A percentile compares a stretch with the other conserved stretches of the same genome.
These are phyloP conservation scores for Nymphalis urticae DNA, from an alignment of 2,888 invertebrate genomes.

Conservation along the genomic window DNA sequence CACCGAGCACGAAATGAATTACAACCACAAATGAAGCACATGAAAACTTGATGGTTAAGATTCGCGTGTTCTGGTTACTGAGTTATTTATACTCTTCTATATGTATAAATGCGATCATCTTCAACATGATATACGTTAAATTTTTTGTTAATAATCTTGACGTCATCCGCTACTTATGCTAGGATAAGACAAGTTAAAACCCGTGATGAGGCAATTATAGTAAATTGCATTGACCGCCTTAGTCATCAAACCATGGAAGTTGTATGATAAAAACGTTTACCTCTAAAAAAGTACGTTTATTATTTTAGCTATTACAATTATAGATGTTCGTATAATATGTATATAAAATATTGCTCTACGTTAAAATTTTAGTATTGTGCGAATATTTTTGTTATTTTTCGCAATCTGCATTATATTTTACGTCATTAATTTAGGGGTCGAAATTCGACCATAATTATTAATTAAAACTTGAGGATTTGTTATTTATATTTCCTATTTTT, in stretches of 20 bases:
- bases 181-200: slow-evolving; percentile 33
- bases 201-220: slow-evolving; percentile 38
- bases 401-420: too few relatives aligned
- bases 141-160: slow-evolving; percentile 21
- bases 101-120: slow-evolving; percentile 1
- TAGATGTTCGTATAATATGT: background rate
- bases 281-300: slow-evolving; percentile 15
- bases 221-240: slow-evolving; percentile 39
- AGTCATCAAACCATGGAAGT: slow-evolving; percentile 39
- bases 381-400: too few relatives aligned
- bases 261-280: slow-evolving; percentile 26
- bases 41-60: too few relatives aligned
- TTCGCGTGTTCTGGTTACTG: too few relatives aligned
- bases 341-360: background rate
- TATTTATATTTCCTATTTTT: too few relatives aligned
- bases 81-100: too few relatives aligned
- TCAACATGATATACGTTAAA: background rate
- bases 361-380: too few relatives aligned
- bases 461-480: too few relatives aligned
- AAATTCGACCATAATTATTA: too few relatives aligned
- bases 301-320: slow-evolving; percentile 8
- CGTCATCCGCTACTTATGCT: slow-evolving; percentile 28
- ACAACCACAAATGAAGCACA: too few relatives aligned
- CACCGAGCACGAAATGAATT: too few relatives aligned
- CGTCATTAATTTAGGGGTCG: too few relatives aligned